Evolutionary conservation across 2,113 vertebrate genomes (phyloP).

Genomic region (Perccottus glenii): DNA sequence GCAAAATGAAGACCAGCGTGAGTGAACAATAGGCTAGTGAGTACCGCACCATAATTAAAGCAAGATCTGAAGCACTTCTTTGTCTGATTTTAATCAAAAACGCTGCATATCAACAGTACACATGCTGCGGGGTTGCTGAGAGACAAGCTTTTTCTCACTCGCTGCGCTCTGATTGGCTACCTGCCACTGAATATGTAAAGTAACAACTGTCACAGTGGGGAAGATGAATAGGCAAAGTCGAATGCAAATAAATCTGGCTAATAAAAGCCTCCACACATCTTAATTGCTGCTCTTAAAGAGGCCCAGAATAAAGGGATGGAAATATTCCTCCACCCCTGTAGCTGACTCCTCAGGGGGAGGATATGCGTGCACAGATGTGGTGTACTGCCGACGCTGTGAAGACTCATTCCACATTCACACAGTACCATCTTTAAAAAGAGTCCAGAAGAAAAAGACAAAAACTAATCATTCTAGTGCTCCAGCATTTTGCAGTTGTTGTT

Average conservation of each 20-base stretch:
- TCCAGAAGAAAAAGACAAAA: slow-evolving; percentile 18
- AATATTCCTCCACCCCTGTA: slow-evolving; percentile 19
- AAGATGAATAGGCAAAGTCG: slow-evolving; percentile 45
- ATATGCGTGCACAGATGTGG: slow-evolving; percentile 46
- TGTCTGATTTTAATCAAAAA: slow-evolving; percentile 60
- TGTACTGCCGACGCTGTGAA: slow-evolving; percentile 36
- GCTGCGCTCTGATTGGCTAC: slow-evolving; percentile 47
- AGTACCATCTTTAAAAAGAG: slow-evolving; percentile 53
- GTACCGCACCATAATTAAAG: slow-evolving; percentile 50
- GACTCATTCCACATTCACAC: slow-evolving; percentile 64
- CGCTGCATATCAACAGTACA: slow-evolving; percentile 42
- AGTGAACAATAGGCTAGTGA: slow-evolving; percentile 53
- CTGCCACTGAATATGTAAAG: slow-evolving; percentile 45
- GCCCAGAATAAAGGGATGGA: slow-evolving; percentile 41
- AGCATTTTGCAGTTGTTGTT: slow-evolving; percentile 35
- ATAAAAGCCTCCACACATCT: slow-evolving; percentile 56
- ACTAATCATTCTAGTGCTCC: slow-evolving; percentile 37
- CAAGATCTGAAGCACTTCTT: slow-evolving; percentile 42
- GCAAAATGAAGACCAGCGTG: slow-evolving; percentile 39
- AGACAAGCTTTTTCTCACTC: slow-evolving; percentile 25
- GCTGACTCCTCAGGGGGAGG: slow-evolving; percentile 46
- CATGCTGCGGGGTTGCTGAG: slow-evolving; percentile 38
- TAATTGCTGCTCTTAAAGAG: slow-evolving; percentile 60
- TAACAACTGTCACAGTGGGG: slow-evolving; percentile 24
- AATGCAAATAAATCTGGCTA: slow-evolving; percentile 33